A percentile compares a stretch with the other conserved stretches of the same genome.
phyloP scores from a whole-genome alignment of 2,113 vertebrate species.

The Oncorhynchus tshawytscha region DNA sequence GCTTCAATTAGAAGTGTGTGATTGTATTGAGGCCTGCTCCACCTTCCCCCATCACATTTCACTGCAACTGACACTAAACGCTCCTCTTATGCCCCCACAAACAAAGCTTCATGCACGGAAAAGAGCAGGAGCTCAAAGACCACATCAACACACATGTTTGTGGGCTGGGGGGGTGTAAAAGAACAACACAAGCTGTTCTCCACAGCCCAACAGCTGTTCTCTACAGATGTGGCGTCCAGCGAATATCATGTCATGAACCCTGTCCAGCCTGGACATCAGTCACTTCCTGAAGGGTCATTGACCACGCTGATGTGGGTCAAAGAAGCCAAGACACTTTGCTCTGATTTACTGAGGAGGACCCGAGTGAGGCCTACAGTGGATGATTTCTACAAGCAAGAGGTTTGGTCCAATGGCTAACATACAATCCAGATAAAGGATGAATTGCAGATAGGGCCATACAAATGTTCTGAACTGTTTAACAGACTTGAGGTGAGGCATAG shows the following conservation, averaged over 20 bases:
- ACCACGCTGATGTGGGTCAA: conserved; percentile 13
- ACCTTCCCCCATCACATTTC: neutral
- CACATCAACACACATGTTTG: neutral
- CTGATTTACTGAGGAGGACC: conserved; percentile 26
- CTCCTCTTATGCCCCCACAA: neutral
- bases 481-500: too few species aligned
- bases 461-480: too few species aligned
- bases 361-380: neutral
- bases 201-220: neutral
- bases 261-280: conserved; percentile 20
- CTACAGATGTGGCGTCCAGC: neutral
- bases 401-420: neutral
- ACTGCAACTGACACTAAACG: neutral
- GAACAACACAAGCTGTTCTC: neutral
- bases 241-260: neutral
- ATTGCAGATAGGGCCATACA: too few species aligned
- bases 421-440: too few species aligned
- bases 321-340: neutral
- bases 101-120: neutral
- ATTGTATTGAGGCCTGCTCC: neutral
- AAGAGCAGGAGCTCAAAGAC: neutral
- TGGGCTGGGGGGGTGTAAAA: too few species aligned
- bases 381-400: too few species aligned
- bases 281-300: conserved; percentile 14
- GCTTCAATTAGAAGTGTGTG: neutral